These are phyloP conservation scores for Armadillidium nasatum DNA, from an alignment of 1,140 invertebrate genomes.

Conservation along the genomic window DNA sequence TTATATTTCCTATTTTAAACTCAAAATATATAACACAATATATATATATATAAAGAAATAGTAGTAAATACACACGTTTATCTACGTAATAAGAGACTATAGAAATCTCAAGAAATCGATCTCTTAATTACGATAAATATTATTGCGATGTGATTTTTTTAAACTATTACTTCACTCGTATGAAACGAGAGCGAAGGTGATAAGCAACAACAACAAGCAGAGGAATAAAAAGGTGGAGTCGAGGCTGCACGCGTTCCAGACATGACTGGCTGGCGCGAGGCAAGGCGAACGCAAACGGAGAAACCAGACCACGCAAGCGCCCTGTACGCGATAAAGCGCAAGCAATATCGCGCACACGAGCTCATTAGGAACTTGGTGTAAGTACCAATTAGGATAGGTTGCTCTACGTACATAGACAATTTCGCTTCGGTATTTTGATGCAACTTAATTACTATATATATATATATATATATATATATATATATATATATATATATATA, in stretches of 20 bases:
- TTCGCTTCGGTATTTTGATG: too few species aligned
- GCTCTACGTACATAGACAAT: too few species aligned
- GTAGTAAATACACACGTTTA: too few species aligned
- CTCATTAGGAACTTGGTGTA: too few species aligned
- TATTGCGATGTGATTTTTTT: neutral
- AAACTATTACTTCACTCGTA: neutral
- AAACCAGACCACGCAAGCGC: neutral
- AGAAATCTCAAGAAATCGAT: neutral
- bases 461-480: too few species aligned
- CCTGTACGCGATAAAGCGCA: constrained; percentile 3
- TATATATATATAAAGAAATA: too few species aligned
- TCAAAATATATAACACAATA: too few species aligned
- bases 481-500: too few species aligned
- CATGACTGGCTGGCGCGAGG: constrained; percentile 2
- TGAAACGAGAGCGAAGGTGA: constrained; percentile 4
- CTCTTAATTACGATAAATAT: neutral
- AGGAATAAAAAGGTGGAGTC: neutral
- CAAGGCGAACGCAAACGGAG: neutral
- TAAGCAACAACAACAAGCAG: neutral
- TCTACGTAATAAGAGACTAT: neutral
- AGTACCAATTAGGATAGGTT: too few species aligned
- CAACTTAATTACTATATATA: too few species aligned
- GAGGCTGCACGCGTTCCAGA: constrained; percentile 1
- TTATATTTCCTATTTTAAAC: too few species aligned
- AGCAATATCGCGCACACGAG: neutral